Conservation (phyloP, 1,140 invertebrate genomes). For the Aphelinus atriplicis region DNA sequence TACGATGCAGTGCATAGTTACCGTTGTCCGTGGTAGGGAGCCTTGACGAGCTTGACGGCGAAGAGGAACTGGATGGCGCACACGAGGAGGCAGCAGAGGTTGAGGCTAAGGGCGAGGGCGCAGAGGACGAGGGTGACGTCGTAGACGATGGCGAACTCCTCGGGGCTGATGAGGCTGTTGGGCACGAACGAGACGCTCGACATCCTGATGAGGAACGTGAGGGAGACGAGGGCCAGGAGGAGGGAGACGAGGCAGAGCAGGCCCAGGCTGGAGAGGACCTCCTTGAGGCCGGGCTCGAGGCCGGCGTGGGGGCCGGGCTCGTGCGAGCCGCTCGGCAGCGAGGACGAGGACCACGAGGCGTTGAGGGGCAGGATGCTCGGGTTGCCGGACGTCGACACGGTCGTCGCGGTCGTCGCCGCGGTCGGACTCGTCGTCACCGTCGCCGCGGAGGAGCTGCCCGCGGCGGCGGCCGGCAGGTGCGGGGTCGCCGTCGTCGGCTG, state of each 20-base stretch:
- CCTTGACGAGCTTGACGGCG: slow-evolving; percentile 88
- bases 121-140: slow-evolving; percentile 90
- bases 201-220: slow-evolving; percentile 87
- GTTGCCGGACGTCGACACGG: slow-evolving; percentile 42
- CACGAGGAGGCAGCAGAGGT: slow-evolving; percentile 90
- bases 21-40: slow-evolving; percentile 67
- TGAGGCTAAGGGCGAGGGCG: slow-evolving; percentile 85
- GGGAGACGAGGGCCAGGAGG: slow-evolving; percentile 81
- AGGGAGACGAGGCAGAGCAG: slow-evolving; percentile 86
- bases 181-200: slow-evolving; percentile 72
- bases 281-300: slow-evolving; percentile 72
- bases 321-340: slow-evolving; percentile 63
- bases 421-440: background rate
- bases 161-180: slow-evolving; percentile 70
- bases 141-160: slow-evolving; percentile 87
- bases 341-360: slow-evolving; percentile 66
- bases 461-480: background rate
- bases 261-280: slow-evolving; percentile 86
- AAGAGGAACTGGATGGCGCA: slow-evolving; percentile 95
- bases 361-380: slow-evolving; percentile 60
- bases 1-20: slow-evolving; percentile 41
- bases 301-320: slow-evolving; percentile 60
- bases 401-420: slow-evolving; percentile 15
- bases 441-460: slow-evolving; percentile 23
- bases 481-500: slow-evolving; percentile 55